Evolutionary conservation across 2,797 vertebrate genomes (phyloP), one percentile per base, ranked within the genome.

Genomic region (Sebastes matsubarae): DNA sequence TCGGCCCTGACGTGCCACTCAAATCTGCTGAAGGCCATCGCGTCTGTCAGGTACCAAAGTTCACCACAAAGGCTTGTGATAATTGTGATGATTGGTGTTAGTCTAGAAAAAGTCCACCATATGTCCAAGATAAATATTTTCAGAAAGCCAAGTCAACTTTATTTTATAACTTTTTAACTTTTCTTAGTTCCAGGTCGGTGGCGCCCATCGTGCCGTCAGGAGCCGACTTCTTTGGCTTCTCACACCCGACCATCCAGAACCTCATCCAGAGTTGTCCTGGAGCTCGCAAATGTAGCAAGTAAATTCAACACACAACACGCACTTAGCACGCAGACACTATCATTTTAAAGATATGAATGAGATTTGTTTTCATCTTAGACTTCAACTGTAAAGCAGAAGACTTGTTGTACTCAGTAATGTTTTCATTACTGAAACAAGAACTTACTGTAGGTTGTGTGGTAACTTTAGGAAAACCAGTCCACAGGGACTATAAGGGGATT

Each of bases 251-350:
- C 20, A 96, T 99, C 82, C 97, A 97, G 87, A 97, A 97, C 86
- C 94, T 99, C 42, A 97, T 98, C 85, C 97, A 98, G 94, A 97
- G 97, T 84, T 97, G 96, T 88, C 97, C 97, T 0, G 97, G 97
- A 75, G 97, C 97, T 34, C 97, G 96, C 67, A 97, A 98, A 79
- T 98, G 97, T 74, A 88, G 86, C 92, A 97, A 96, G 97, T 97
- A 91, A 92, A 93, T 93, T 36, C 18, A 52, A 12, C 8, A 25
- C 64, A n/a, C 59, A 14, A 27, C 29, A 64, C n/a, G 9, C 59
- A 36, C 24, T 27, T n/a, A 2, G 54, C 13, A 69, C 27, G 2
- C 14, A 55, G 18, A 38, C 4, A 52, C 38, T 32, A 27, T 34
- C 2, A 58, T 32, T 32, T 30, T 50, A 25, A 29, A 11, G 42